Conservation (phyloP, 2,113 vertebrate genomes). For the Mesocricetus auratus region DNA sequence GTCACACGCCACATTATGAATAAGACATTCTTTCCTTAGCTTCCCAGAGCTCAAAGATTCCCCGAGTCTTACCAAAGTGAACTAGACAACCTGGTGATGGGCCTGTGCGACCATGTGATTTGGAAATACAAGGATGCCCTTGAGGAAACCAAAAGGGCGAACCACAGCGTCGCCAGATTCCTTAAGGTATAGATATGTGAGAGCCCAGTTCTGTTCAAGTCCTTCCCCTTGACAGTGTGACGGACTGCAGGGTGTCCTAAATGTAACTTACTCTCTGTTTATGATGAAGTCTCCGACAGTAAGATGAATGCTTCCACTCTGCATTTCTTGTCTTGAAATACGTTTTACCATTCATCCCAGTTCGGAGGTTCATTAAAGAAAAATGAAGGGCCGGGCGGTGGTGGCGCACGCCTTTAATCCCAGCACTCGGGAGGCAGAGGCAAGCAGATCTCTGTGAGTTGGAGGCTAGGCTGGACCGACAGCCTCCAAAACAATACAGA, state of each 20-base stretch:
- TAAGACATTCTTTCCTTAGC: constrained; percentile 85
- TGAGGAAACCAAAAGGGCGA: constrained; percentile 96
- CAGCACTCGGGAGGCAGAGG: too few species aligned
- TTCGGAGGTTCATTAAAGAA: neutral
- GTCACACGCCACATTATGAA: neutral
- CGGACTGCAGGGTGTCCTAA: neutral
- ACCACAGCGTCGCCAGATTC: constrained; percentile 93
- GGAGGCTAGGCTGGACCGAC: too few species aligned
- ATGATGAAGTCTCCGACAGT: neutral
- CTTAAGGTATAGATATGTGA: constrained; percentile 90
- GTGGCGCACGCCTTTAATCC: too few species aligned
- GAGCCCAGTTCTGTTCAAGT: neutral
- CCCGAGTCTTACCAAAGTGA: constrained; percentile 94
- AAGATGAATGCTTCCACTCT: neutral
- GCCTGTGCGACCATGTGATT: constrained; percentile 94
- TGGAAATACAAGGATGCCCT: constrained; percentile 94
- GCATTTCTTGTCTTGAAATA: neutral
- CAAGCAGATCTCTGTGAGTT: too few species aligned
- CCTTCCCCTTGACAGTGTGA: neutral
- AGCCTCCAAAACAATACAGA: too few species aligned
- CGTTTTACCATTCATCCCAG: neutral
- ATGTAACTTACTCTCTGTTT: neutral
- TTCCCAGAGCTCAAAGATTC: constrained; percentile 93
- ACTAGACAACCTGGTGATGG: constrained; percentile 93
- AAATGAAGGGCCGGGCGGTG: too few species aligned